Conservation (phyloP, 2,797 vertebrate species). For the Pangasius djambal region DNA sequence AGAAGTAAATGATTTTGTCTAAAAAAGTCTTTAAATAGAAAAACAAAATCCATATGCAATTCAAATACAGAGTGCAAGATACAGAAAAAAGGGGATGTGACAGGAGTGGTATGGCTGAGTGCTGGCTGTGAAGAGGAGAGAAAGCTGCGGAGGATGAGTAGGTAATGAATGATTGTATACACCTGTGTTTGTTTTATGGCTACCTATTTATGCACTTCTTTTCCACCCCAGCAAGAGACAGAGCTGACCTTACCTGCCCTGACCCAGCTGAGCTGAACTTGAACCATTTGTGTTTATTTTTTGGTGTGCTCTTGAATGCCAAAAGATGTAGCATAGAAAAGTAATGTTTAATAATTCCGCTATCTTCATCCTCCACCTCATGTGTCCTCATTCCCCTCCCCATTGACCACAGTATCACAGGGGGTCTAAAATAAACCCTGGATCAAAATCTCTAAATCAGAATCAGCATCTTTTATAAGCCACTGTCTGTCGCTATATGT, state of each 20-base stretch:
- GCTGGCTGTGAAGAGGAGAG: not conserved
- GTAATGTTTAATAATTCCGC: not conserved
- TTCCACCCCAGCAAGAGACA: not conserved
- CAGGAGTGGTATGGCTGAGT: not conserved
- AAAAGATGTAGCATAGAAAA: not conserved
- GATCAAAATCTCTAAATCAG: constrained; percentile 20
- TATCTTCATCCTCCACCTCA: not conserved
- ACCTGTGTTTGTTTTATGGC: not conserved
- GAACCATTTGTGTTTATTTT: not conserved
- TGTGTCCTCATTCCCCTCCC: not conserved
- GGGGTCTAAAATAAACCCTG: constrained; percentile 18
- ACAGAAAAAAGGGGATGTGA: not conserved
- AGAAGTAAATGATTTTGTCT: not conserved
- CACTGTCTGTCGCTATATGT: not conserved
- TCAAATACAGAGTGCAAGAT: not conserved
- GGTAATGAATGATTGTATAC: not conserved
- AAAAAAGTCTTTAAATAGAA: not conserved
- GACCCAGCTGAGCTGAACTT: not conserved
- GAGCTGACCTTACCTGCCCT: not conserved
- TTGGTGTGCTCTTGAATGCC: not conserved
- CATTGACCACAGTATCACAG: not conserved
- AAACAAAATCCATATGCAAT: not conserved
- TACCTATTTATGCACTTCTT: not conserved
- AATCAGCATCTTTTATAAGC: not conserved
- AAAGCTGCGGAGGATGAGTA: not conserved